phyloP scores from a whole-genome alignment of 2,113 vertebrate genomes.

The Vulpes vulpes region DNA sequence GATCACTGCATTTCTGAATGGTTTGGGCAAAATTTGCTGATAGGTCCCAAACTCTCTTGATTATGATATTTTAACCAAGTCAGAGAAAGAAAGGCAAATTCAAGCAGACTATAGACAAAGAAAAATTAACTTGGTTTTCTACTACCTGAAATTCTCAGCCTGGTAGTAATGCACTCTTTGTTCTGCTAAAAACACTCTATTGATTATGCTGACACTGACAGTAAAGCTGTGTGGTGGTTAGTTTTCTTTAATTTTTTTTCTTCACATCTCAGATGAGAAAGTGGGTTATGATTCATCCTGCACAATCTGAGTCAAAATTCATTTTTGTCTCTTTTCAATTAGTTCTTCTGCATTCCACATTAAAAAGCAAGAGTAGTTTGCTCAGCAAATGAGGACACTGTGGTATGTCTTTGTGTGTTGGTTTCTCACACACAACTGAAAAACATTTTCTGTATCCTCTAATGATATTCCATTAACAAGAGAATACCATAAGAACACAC shows the following conservation, averaged over 20 bases:
- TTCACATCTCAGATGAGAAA: slow-evolving; percentile 86
- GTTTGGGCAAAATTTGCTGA: not conserved
- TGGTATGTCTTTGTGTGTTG: slow-evolving; percentile 77
- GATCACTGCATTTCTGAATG: slow-evolving; percentile 40
- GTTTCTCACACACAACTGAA: slow-evolving; percentile 85
- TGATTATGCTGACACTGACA: slow-evolving; percentile 86
- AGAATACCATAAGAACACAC: slow-evolving; percentile 74
- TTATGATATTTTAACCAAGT: not conserved
- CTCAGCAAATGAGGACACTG: slow-evolving; percentile 84
- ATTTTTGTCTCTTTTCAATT: slow-evolving; percentile 83
- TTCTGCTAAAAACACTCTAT: slow-evolving; percentile 75
- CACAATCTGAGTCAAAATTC: slow-evolving; percentile 88
- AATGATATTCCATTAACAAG: slow-evolving; percentile 80
- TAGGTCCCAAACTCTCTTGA: not conserved
- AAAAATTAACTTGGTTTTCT: slow-evolving; percentile 70
- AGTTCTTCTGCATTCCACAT: slow-evolving; percentile 84
- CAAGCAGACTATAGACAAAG: slow-evolving; percentile 52
- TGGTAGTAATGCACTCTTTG: slow-evolving; percentile 77
- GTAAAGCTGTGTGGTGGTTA: slow-evolving; percentile 76
- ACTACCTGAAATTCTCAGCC: slow-evolving; percentile 74
- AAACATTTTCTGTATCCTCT: slow-evolving; percentile 68
- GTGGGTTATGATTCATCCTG: slow-evolving; percentile 89
- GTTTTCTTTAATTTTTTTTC: slow-evolving; percentile 69
- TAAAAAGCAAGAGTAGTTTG: slow-evolving; percentile 84
- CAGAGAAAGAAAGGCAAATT: slow-evolving; percentile 8